A percentile compares a stretch with the other conserved stretches of the same genome.
These are phyloP conservation scores for Neosalanx taihuensis DNA, from an alignment of 2,797 vertebrate species.

Conservation along the genomic window DNA sequence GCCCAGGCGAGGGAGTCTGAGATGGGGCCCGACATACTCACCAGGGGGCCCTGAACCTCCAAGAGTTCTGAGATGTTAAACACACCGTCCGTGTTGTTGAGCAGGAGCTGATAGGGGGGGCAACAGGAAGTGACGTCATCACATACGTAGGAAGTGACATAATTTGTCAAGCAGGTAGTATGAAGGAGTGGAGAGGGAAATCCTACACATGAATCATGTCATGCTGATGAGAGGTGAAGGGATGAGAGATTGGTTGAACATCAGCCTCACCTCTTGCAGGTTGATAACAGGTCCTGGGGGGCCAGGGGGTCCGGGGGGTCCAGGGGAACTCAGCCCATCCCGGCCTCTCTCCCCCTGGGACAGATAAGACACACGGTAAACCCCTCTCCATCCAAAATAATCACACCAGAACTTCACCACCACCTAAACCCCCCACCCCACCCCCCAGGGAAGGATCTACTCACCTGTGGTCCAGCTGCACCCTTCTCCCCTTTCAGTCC, in stretches of 20 bases:
- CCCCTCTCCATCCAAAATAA: not conserved
- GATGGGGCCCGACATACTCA: slow-evolving; percentile 65
- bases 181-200: not conserved
- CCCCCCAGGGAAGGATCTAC: slow-evolving; percentile 9
- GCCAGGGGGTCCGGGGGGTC: slow-evolving; percentile 85
- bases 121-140: slow-evolving; percentile 10
- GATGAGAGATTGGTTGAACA: not conserved
- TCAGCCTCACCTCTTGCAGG: slow-evolving; percentile 71
- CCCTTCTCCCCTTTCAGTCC: slow-evolving; percentile 84
- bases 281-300: slow-evolving; percentile 76
- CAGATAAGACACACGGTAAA: slow-evolving; percentile 13
- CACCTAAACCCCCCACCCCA: not conserved
- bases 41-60: slow-evolving; percentile 71
- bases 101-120: slow-evolving; percentile 69
- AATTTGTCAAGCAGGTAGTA: not conserved
- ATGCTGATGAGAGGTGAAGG: not conserved
- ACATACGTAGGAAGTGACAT: not conserved
- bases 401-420: not conserved
- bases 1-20: no score
- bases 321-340: slow-evolving; percentile 74
- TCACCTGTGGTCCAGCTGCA: slow-evolving; percentile 83
- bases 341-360: slow-evolving; percentile 83
- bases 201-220: no score
- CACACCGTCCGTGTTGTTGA: slow-evolving; percentile 80
- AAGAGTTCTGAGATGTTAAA: slow-evolving; percentile 81